These are phyloP conservation scores for Cecidostiba fungosa DNA, from an alignment of 2,888 invertebrate species.

Conservation along the genomic window DNA sequence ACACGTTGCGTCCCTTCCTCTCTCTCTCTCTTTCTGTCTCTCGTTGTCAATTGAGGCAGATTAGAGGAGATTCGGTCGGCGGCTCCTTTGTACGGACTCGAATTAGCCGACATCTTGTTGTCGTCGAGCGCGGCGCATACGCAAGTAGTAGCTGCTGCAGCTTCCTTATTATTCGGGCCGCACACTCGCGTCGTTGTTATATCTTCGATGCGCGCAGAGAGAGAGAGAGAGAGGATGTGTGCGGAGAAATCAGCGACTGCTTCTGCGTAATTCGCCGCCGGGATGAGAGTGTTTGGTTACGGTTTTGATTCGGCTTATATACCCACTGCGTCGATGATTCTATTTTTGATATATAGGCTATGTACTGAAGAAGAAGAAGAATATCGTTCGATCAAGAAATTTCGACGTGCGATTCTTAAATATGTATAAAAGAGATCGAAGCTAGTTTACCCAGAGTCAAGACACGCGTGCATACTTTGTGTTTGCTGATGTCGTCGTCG, in stretches of 20 bases:
- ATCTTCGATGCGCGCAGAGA: slow-evolving; percentile 1
- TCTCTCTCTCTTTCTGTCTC: slow-evolving; percentile 60
- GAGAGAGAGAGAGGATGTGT: slow-evolving; percentile 25
- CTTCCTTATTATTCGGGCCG: slow-evolving; percentile 55
- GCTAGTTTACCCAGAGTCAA: too few species aligned
- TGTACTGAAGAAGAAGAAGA: too few species aligned
- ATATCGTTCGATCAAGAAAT: slow-evolving; percentile 35
- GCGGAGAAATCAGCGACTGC: neutral
- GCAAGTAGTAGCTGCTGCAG: slow-evolving; percentile 22
- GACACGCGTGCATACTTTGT: neutral
- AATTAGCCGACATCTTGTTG: slow-evolving; percentile 78
- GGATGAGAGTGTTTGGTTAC: slow-evolving; percentile 8
- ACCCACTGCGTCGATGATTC: too few species aligned
- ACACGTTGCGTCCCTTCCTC: slow-evolving; percentile 57
- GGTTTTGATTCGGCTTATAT: neutral
- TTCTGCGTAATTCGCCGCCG: neutral
- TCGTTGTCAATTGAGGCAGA: slow-evolving; percentile 77
- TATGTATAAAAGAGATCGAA: slow-evolving; percentile 28
- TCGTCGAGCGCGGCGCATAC: slow-evolving; percentile 69
- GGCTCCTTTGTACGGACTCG: slow-evolving; percentile 76
- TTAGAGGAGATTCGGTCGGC: slow-evolving; percentile 77
- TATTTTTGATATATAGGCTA: too few species aligned
- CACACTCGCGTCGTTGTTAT: neutral
- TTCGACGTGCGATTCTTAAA: slow-evolving; percentile 28
- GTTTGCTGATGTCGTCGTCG: neutral